phyloP scores from a whole-genome alignment of 2,797 vertebrate genomes.

The Eurystomus glaucurus region DNA sequence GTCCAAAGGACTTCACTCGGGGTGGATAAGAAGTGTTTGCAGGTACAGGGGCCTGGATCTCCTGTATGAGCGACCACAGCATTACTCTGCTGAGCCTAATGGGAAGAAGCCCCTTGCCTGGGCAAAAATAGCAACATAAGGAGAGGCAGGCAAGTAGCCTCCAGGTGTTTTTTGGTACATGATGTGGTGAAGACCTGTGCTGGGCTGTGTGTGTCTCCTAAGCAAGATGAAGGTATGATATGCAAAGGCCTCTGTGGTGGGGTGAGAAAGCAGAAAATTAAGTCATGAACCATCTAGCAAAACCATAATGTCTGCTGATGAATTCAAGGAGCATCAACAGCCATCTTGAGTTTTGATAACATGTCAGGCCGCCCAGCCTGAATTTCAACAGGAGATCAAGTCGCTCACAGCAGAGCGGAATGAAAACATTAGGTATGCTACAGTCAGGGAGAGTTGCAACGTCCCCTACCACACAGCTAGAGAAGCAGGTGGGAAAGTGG shows the following conservation, averaged over 20 bases:
- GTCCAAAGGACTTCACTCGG: fast-evolving
- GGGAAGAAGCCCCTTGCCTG: not conserved
- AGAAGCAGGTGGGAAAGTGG: not conserved
- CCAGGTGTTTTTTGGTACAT: not conserved
- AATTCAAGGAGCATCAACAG: not conserved
- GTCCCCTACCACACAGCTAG: fast-evolving
- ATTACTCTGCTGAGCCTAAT: not conserved
- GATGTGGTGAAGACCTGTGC: not conserved
- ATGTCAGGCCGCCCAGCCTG: not conserved
- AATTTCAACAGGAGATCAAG: not conserved
- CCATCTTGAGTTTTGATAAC: not conserved
- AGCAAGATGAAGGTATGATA: not conserved
- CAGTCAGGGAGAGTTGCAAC: not conserved
- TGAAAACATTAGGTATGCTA: not conserved
- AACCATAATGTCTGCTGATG: not conserved
- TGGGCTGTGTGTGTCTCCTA: not conserved
- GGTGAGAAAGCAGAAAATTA: not conserved
- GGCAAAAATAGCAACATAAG: not conserved
- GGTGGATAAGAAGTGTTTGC: not conserved
- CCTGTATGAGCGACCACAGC: not conserved
- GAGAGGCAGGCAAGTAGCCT: not conserved
- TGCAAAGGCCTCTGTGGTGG: not conserved
- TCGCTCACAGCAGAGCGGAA: not conserved
- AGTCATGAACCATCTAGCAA: not conserved
- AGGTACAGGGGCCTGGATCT: not conserved